Conservation (phyloP, 2,797 vertebrate species). For the Spinus pinus region DNA sequence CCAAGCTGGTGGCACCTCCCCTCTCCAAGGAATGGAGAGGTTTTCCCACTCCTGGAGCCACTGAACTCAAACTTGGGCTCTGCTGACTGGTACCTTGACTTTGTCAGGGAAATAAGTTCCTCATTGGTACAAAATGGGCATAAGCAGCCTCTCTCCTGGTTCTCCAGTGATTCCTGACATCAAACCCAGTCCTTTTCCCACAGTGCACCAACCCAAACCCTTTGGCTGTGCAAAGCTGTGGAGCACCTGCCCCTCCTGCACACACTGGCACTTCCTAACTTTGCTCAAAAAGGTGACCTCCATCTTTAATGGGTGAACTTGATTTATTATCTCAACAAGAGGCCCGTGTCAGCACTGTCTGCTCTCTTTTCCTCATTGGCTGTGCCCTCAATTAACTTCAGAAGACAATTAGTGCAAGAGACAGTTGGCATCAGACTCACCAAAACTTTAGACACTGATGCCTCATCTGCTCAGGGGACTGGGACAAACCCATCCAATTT, state of each 20-base stretch:
- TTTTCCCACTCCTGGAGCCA: neutral
- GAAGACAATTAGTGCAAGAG: neutral
- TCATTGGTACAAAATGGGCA: neutral
- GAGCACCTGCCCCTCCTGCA: neutral
- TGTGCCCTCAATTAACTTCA: neutral
- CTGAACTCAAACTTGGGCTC: neutral
- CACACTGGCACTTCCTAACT: neutral
- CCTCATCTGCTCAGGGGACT: neutral
- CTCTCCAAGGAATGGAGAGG: neutral
- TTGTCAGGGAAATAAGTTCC: neutral
- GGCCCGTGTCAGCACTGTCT: fast-evolving
- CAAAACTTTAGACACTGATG: fast-evolving
- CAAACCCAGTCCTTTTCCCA: neutral
- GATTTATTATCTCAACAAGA: neutral
- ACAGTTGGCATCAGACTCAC: neutral
- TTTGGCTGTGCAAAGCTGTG: neutral
- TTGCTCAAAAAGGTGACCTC: neutral
- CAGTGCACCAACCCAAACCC: neutral
- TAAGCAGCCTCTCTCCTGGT: neutral
- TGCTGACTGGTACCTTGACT: neutral
- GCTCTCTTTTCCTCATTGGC: neutral
- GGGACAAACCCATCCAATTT: neutral
- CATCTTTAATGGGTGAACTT: neutral
- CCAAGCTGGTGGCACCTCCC: neutral
- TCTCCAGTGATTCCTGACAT: neutral